Conservation (phyloP, 2,888 invertebrate species). For the Leptarthrus brevirostris region DNA sequence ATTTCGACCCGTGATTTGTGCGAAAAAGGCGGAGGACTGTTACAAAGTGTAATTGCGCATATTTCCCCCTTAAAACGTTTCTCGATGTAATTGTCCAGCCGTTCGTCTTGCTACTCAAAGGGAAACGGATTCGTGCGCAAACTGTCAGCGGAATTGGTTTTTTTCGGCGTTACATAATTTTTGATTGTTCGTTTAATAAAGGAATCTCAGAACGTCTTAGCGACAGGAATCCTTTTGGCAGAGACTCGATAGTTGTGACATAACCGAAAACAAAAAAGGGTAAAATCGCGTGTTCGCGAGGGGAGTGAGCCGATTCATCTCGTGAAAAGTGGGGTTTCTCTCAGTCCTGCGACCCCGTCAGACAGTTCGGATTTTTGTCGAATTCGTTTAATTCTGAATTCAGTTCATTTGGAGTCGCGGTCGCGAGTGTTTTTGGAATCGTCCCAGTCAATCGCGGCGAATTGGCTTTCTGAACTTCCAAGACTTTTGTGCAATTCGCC, state of each 20-base stretch:
- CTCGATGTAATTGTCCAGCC: conserved; percentile 2
- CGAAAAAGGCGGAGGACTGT: no score
- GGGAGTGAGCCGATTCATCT: neutral
- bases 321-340: neutral
- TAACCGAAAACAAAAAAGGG: conserved; percentile 15
- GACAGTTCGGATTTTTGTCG: neutral
- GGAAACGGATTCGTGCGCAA: neutral
- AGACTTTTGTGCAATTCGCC: conserved; percentile 9
- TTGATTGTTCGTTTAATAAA: neutral
- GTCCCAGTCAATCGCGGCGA: neutral
- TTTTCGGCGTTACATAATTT: conserved; percentile 24
- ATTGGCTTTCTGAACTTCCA: neutral
- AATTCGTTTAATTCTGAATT: neutral
- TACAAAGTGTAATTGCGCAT: no score
- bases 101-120: conserved; percentile 2
- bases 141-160: neutral
- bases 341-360: neutral
- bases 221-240: neutral
- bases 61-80: no score
- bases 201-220: neutral
- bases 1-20: no score
- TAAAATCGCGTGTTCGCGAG: neutral
- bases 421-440: conserved; percentile 9
- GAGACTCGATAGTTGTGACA: conserved; percentile 18
- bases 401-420: conserved; percentile 20